Evolutionary conservation across 2,113 vertebrate genomes (phyloP).

Genomic region (Parus major): DNA sequence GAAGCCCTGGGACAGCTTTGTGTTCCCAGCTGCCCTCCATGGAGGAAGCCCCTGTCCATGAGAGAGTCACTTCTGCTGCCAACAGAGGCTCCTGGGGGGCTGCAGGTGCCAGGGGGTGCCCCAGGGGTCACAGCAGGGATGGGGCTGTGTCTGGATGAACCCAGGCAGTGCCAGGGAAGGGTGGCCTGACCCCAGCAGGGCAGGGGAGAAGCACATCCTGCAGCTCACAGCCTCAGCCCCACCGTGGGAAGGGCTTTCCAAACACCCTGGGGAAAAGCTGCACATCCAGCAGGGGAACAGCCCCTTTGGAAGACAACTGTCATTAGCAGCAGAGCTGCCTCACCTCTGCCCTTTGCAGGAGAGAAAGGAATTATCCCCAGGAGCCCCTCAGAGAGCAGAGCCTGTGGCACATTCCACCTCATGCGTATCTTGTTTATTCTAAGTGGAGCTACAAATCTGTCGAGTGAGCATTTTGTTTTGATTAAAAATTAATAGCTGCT

Average conservation of each 20-base stretch:
- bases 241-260: neutral
- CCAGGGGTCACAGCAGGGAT: rapidly evolving
- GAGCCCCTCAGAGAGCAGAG: neutral
- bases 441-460: constrained; percentile 72
- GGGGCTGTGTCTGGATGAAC: neutral
- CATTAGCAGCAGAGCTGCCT: neutral
- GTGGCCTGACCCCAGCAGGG: neutral
- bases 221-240: neutral
- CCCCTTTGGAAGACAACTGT: neutral
- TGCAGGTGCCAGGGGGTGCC: neutral
- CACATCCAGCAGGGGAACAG: neutral
- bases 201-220: rapidly evolving
- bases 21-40: neutral
- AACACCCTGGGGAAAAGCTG: neutral
- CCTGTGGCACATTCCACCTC: constrained; percentile 23
- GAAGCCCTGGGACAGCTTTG: neutral
- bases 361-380: constrained; percentile 8
- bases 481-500: constrained; percentile 84
- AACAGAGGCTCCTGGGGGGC: neutral
- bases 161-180: neutral
- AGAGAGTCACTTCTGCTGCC: neutral
- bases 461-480: constrained; percentile 76
- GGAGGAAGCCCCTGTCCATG: neutral
- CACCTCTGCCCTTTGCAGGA: constrained; percentile 33
- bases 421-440: constrained; percentile 54